These are phyloP conservation scores for Acropternis orthonyx DNA, from an alignment of 2,797 vertebrate species.

Conservation along the genomic window DNA sequence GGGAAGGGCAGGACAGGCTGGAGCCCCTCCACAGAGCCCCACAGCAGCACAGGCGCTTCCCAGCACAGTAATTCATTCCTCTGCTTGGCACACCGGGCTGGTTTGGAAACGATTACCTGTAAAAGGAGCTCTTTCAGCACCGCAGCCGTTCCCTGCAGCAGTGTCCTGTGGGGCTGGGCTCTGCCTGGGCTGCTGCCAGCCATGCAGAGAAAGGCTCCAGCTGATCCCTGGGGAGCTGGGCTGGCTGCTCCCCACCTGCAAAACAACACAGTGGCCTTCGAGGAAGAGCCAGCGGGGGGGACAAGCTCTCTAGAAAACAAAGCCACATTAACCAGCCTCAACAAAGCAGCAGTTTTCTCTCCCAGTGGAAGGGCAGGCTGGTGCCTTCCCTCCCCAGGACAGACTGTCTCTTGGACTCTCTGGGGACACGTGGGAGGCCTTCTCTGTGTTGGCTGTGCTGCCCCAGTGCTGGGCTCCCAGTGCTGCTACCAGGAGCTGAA, in stretches of 20 bases:
- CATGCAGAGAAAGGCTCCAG: not conserved
- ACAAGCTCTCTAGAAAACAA: constrained; percentile 39
- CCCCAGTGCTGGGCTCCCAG: constrained; percentile 8
- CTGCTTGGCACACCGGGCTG: not conserved
- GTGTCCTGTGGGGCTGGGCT: not conserved
- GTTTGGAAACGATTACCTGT: not conserved
- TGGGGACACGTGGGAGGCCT: not conserved
- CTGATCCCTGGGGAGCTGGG: not conserved
- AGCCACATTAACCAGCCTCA: constrained; percentile 33
- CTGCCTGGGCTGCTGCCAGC: constrained; percentile 14
- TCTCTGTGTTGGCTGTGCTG: not conserved
- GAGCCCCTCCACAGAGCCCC: not conserved
- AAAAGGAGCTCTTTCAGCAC: constrained; percentile 9
- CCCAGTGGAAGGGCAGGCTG: not conserved
- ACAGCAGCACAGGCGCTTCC: not conserved
- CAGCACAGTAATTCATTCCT: not conserved
- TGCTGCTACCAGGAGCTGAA: constrained; percentile 93
- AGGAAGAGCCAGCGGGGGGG: constrained; percentile 14
- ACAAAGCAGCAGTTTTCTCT: constrained; percentile 41
- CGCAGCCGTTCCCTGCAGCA: not conserved
- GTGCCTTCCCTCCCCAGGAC: not conserved
- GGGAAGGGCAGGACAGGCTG: not conserved
- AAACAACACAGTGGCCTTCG: constrained; percentile 29
- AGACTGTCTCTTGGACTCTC: not conserved
- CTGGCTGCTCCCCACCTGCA: not conserved